Percentiles rank a stretch among this genome's conserved stretches.
phyloP scores from a whole-genome alignment of 2,888 invertebrate genomes.

The Bombylius major region DNA sequence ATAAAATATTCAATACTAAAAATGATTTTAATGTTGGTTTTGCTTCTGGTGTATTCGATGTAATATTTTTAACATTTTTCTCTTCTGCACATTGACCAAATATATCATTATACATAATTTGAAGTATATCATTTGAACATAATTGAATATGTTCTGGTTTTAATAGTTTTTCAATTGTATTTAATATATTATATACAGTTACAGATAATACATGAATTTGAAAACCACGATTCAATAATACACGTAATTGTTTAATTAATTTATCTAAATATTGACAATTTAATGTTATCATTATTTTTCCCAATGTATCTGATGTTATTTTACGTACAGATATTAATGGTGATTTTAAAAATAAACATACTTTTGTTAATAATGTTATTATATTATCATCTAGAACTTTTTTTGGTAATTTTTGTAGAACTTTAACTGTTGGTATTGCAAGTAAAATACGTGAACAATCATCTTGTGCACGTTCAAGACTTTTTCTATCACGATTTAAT shows the following conservation, averaged over 20 bases:
- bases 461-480: constrained; percentile 70
- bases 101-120: constrained; percentile 77
- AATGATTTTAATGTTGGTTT: constrained; percentile 74
- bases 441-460: constrained; percentile 85
- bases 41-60: constrained; percentile 68
- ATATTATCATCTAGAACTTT: constrained; percentile 61
- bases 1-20: constrained; percentile 69
- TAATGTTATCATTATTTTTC: constrained; percentile 74
- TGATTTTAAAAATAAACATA: constrained; percentile 83
- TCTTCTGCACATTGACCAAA: constrained; percentile 83
- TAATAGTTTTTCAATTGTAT: constrained; percentile 55
- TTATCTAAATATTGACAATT: constrained; percentile 69
- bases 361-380: constrained; percentile 74
- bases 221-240: constrained; percentile 74
- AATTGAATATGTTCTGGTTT: constrained; percentile 66
- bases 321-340: constrained; percentile 76
- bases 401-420: constrained; percentile 75
- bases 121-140: constrained; percentile 61
- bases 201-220: constrained; percentile 88
- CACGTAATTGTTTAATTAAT: constrained; percentile 66
- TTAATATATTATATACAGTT: constrained; percentile 73
- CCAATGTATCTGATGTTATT: constrained; percentile 78
- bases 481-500: constrained; percentile 54
- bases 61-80: constrained; percentile 78
- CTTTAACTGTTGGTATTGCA: constrained; percentile 81